Evolutionary conservation across 1,140 invertebrate genomes (phyloP).

Genomic region (Solen grandis): DNA sequence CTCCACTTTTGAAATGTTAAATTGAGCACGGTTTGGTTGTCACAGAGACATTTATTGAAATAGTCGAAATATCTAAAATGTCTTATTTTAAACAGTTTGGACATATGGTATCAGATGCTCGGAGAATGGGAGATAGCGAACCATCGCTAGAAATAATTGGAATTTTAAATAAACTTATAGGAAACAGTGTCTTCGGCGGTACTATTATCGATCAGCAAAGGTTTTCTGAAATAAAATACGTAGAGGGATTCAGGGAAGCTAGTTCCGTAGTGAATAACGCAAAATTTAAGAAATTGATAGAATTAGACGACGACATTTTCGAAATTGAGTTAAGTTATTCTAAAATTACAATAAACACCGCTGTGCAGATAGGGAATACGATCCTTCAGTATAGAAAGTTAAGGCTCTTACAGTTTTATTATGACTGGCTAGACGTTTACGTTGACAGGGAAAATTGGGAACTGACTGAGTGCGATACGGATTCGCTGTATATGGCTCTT

Average conservation of each 20-base stretch:
- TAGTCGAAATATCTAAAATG: slow-evolving; percentile 23
- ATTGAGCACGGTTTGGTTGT: slow-evolving; percentile 17
- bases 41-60: slow-evolving; percentile 5
- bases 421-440: slow-evolving; percentile 59
- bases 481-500: slow-evolving; percentile 56
- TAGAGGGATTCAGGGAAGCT: slow-evolving; percentile 3
- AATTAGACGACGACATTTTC: not conserved
- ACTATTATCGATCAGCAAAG: slow-evolving; percentile 12
- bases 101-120: slow-evolving; percentile 1
- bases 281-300: not conserved
- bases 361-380: slow-evolving; percentile 56
- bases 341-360: slow-evolving; percentile 12
- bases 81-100: slow-evolving; percentile 40
- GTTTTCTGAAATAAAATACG: slow-evolving; percentile 5
- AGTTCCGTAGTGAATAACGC: not conserved
- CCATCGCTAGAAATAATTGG: slow-evolving; percentile 1
- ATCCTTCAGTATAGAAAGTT: slow-evolving; percentile 64
- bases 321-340: slow-evolving; percentile 10
- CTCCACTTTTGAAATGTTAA: slow-evolving; percentile 36
- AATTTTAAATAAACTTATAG: slow-evolving; percentile 1
- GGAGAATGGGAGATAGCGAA: slow-evolving; percentile 33
- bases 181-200: not conserved
- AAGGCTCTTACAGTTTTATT: slow-evolving; percentile 62
- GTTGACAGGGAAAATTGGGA: slow-evolving; percentile 29
- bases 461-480: slow-evolving; percentile 66